Evolutionary conservation across 2,888 invertebrate species (phyloP), one percentile per base, ranked within the genome.

Genomic region (Magallana nippona): DNA sequence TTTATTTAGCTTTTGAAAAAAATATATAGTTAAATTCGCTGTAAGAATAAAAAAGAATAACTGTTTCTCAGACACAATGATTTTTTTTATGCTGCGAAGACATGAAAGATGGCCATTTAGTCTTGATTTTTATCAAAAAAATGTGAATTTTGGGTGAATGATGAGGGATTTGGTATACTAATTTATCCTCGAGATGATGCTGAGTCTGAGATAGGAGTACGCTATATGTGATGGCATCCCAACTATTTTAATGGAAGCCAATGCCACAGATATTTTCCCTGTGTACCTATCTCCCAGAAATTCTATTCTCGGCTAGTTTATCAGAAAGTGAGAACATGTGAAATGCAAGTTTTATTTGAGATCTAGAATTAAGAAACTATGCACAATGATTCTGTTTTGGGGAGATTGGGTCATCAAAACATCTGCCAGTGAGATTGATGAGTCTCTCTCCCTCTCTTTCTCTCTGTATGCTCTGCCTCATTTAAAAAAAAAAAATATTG

Each of bases 391-490:
- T 44, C 44, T 44, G 5, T 44, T 44, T 44, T 44, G 44, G 44
- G 44, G 44, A 44, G 44, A 44, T 44, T 44, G 44, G 44, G 44
- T 8, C 44, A 44, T 44, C 44, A 44, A 44, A 44, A 44, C 44
- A 44, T 44, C 44, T 44, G 44, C 44, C 44, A 44, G 44, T 44
- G 13, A 63, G 63, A 27, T 27, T 63, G n/a, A 60, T 60, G 19
- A 19, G 19, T 60, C 17, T 19, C 17, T 60, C n/a, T 60, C 60
- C 5, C 60, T 60, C 27, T 27, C 27, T 27, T 27, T 19, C 19
- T 10, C 19, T 63, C 27, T 63, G 22, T 63, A 19, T 63, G 63
- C n/a, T 63, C 63, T 63, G 63, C 63, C 22, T 63, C 63, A 63
- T 63, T 63, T 63, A 63, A 63, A 63, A 63, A 63, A 27, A 44